Conservation (phyloP, 1,140 invertebrate species). For the Tetraneura akinire region DNA sequence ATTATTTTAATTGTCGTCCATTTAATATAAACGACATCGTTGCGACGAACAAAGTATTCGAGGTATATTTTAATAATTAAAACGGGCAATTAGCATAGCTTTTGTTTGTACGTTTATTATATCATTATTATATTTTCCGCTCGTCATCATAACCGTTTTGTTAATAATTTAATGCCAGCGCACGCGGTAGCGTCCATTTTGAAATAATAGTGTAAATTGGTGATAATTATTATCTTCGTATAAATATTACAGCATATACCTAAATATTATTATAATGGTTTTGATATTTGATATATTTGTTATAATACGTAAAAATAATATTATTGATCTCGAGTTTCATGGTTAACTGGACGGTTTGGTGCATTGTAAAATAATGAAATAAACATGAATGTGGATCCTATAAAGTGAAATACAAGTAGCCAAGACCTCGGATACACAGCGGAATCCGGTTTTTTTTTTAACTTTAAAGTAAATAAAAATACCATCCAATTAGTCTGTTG, state of each 20-base stretch:
- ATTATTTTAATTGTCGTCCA: too few species aligned
- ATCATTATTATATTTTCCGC: too few species aligned
- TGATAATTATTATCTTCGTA: constrained; percentile 4
- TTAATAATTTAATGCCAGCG: too few species aligned
- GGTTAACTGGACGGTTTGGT: constrained; percentile 21
- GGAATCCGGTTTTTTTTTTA: constrained; percentile 46
- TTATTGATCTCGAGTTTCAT: constrained; percentile 33
- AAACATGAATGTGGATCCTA: constrained; percentile 36
- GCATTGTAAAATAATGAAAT: constrained; percentile 32
- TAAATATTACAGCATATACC: too few species aligned
- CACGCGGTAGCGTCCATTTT: too few species aligned
- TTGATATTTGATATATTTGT: constrained; percentile 15
- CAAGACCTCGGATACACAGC: background rate
- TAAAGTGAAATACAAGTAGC: constrained; percentile 48
- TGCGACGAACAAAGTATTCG: too few species aligned
- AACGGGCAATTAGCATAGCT: too few species aligned
- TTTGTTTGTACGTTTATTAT: too few species aligned
- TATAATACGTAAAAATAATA: constrained; percentile 6
- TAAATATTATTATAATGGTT: constrained; percentile 3
- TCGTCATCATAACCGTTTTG: too few species aligned
- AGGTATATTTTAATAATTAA: too few species aligned
- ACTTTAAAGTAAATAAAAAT: constrained; percentile 46
- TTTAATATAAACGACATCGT: too few species aligned
- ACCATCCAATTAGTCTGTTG: constrained; percentile 50
- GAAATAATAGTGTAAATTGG: too few species aligned